These are phyloP conservation scores for Lota lota DNA, from an alignment of 2,113 vertebrate genomes.

Conservation along the genomic window DNA sequence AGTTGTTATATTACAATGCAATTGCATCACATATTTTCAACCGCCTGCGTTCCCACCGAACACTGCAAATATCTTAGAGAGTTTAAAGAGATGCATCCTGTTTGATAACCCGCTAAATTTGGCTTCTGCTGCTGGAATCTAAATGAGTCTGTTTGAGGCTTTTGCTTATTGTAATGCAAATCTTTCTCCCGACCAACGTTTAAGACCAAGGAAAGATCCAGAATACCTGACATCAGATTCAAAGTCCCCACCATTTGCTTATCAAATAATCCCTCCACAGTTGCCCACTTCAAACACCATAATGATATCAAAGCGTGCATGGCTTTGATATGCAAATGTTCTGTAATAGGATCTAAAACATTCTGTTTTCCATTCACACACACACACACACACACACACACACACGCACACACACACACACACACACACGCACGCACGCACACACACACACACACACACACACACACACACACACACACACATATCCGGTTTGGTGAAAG, in stretches of 20 bases:
- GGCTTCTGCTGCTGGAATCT: slow-evolving; percentile 45
- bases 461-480: not conserved
- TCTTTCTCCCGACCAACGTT: slow-evolving; percentile 25
- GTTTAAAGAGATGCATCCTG: slow-evolving; percentile 39
- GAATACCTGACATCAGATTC: slow-evolving; percentile 63
- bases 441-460: not conserved
- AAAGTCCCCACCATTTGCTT: slow-evolving; percentile 60
- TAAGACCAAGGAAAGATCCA: slow-evolving; percentile 36
- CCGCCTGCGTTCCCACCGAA: slow-evolving; percentile 22
- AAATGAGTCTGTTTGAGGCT: slow-evolving; percentile 61
- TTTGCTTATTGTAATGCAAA: slow-evolving; percentile 62
- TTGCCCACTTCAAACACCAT: slow-evolving; percentile 57
- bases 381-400: not conserved
- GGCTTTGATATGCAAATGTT: slow-evolving; percentile 65
- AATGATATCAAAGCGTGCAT: slow-evolving; percentile 55
- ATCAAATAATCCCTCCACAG: slow-evolving; percentile 58
- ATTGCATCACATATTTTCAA: slow-evolving; percentile 21
- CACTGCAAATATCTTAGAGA: slow-evolving; percentile 14
- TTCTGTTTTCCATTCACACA: slow-evolving; percentile 32
- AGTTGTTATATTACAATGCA: slow-evolving; percentile 10
- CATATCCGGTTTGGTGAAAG: no score
- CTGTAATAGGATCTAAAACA: slow-evolving; percentile 49
- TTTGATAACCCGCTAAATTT: slow-evolving; percentile 55
- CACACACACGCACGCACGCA: no score
- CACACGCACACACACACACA: no score